phyloP scores from a whole-genome alignment of 2,797 vertebrate genomes.

The Cichlasoma orientale region DNA sequence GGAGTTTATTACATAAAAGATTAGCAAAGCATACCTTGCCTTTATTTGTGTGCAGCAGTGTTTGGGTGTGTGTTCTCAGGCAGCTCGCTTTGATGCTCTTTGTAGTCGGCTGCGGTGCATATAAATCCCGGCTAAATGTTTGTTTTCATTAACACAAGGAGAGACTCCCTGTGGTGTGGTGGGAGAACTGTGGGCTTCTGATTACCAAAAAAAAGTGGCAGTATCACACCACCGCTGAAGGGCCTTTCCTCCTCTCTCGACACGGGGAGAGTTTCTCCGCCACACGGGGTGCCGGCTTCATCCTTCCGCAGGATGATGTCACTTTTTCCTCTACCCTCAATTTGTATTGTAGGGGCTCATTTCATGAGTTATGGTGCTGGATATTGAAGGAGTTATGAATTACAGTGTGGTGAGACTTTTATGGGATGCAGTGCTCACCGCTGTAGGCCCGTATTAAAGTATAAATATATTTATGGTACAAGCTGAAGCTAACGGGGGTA shows the following conservation, averaged over 20 bases:
- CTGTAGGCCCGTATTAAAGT: constrained; percentile 71
- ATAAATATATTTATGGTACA: constrained; percentile 69
- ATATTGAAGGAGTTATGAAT: constrained; percentile 71
- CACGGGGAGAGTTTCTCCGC: constrained; percentile 29
- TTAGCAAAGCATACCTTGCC: constrained; percentile 63
- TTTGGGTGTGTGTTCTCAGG: constrained; percentile 59
- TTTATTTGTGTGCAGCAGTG: constrained; percentile 63
- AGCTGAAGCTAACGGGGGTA: constrained; percentile 51
- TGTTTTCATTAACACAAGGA: constrained; percentile 70
- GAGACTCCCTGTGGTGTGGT: constrained; percentile 58
- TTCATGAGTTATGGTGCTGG: constrained; percentile 63
- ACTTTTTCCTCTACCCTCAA: constrained; percentile 54
- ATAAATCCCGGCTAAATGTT: constrained; percentile 69
- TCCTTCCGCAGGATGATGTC: constrained; percentile 81
- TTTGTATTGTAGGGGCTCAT: constrained; percentile 56
- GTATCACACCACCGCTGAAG: constrained; percentile 34
- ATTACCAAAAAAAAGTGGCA: constrained; percentile 45
- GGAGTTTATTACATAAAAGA: constrained; percentile 76
- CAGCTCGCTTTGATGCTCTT: constrained; percentile 70
- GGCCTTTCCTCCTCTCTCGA: constrained; percentile 37
- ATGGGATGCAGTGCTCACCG: constrained; percentile 55
- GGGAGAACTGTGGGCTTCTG: constrained; percentile 64
- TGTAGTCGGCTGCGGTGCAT: constrained; percentile 51
- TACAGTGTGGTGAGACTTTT: constrained; percentile 62
- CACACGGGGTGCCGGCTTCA: constrained; percentile 48